Evolutionary conservation across 2,797 vertebrate genomes (phyloP).

Genomic region (Trachurus trachurus): DNA sequence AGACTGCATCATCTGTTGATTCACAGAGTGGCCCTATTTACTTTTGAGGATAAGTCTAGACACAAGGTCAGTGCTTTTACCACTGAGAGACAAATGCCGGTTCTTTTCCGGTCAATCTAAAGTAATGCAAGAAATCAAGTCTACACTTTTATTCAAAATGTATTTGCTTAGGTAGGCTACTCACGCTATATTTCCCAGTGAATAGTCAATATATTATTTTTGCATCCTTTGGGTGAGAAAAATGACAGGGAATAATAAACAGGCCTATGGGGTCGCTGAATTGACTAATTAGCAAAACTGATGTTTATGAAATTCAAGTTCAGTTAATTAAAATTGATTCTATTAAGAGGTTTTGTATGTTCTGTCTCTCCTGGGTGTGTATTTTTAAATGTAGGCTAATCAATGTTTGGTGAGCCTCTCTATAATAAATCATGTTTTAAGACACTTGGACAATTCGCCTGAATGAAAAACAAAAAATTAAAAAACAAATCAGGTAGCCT

Average conservation of each 20-base stretch:
- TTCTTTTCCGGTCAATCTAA: constrained; percentile 1
- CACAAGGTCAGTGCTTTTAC: constrained; percentile 39
- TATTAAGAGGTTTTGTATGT: constrained; percentile 2
- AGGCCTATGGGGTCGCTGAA: neutral
- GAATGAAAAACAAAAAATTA: no score
- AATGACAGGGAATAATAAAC: constrained; percentile 34
- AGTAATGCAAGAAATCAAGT: neutral
- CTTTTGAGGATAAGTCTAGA: constrained; percentile 38
- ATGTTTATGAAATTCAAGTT: constrained; percentile 14
- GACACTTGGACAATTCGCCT: neutral
- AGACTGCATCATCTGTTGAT: constrained; percentile 22
- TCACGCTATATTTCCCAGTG: constrained; percentile 2
- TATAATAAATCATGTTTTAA: neutral
- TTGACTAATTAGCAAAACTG: constrained; percentile 33
- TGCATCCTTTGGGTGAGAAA: constrained; percentile 20
- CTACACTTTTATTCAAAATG: neutral
- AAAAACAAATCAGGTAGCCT: no score
- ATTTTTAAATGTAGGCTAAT: neutral
- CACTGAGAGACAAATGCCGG: constrained; percentile 14
- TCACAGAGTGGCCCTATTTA: constrained; percentile 36
- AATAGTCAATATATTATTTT: constrained; percentile 1
- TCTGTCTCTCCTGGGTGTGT: neutral
- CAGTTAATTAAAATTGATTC: constrained; percentile 16
- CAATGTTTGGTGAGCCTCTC: no score
- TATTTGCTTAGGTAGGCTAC: constrained; percentile 6